Percentiles rank a stretch among this genome's conserved stretches.
Conservation (phyloP, 1,140 invertebrate species). For the Philopotamus ludificatus region DNA sequence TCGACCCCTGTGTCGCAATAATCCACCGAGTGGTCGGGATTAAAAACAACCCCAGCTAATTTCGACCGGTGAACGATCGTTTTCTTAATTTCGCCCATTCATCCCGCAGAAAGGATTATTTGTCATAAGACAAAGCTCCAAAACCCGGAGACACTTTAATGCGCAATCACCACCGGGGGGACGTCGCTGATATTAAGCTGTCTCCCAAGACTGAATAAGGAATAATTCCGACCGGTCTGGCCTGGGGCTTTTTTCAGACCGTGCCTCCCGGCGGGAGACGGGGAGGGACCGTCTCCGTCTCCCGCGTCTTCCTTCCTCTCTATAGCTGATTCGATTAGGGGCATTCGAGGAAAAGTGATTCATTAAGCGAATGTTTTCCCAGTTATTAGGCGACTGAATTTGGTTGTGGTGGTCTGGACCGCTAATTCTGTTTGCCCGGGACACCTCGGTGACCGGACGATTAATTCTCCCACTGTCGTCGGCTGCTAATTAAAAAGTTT, state of each 20-base stretch:
- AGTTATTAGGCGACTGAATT: slow-evolving; percentile 38
- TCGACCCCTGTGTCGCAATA: too few species aligned
- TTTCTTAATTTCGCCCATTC: slow-evolving; percentile 41
- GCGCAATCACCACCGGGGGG: slow-evolving; percentile 1
- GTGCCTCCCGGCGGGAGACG: background rate
- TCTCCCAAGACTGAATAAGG: slow-evolving; percentile 33
- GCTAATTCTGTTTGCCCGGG: slow-evolving; percentile 37
- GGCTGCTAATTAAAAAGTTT: slow-evolving; percentile 41
- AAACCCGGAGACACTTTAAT: slow-evolving; percentile 8
- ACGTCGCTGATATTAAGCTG: slow-evolving; percentile 30
- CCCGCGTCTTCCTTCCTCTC: slow-evolving; percentile 21
- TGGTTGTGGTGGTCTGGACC: slow-evolving; percentile 25
- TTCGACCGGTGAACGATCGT: slow-evolving; percentile 39
- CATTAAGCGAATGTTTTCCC: slow-evolving; percentile 41
- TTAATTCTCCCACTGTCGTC: slow-evolving; percentile 34
- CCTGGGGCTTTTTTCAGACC: slow-evolving; percentile 9
- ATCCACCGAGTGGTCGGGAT: too few species aligned
- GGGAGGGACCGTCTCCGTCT: too few species aligned
- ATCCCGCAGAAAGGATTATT: slow-evolving; percentile 40
- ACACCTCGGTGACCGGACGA: slow-evolving; percentile 14
- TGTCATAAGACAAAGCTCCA: slow-evolving; percentile 37
- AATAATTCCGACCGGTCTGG: slow-evolving; percentile 29
- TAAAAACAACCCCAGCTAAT: slow-evolving; percentile 38
- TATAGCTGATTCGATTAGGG: slow-evolving; percentile 41
- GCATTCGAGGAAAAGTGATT: slow-evolving; percentile 36